phyloP scores from a whole-genome alignment of 2,888 invertebrate genomes.

The Agonopterix alstromeriana region DNA sequence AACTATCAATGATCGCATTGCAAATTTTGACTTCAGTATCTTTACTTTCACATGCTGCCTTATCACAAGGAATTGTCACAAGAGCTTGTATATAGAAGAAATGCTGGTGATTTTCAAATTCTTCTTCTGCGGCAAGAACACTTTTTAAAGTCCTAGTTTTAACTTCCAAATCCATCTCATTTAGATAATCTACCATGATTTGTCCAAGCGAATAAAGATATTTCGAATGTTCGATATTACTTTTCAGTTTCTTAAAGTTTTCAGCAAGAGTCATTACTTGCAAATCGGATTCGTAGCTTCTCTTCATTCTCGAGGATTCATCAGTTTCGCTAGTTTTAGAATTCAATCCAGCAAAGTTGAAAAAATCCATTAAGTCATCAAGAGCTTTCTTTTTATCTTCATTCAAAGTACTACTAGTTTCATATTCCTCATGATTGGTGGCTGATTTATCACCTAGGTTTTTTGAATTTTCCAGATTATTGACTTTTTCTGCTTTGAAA shows the following conservation, averaged over 20 bases:
- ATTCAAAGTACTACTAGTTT: constrained; percentile 24
- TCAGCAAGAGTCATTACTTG: constrained; percentile 35
- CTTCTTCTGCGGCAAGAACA: constrained; percentile 49
- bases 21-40: constrained; percentile 64
- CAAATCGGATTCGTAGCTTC: constrained; percentile 47
- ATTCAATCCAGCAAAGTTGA: constrained; percentile 46
- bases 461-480: no score
- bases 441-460: constrained; percentile 18
- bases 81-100: constrained; percentile 48
- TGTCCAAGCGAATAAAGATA: constrained; percentile 40
- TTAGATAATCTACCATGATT: constrained; percentile 46
- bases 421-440: constrained; percentile 6
- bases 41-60: constrained; percentile 35
- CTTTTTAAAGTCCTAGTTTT: constrained; percentile 41
- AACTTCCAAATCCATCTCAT: constrained; percentile 42
- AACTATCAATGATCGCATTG: constrained; percentile 65
- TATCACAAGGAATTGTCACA: constrained; percentile 42
- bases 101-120: constrained; percentile 37
- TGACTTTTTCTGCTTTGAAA: constrained; percentile 19
- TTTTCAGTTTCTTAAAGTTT: constrained; percentile 40
- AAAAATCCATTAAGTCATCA: constrained; percentile 60
- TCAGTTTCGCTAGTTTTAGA: constrained; percentile 17
- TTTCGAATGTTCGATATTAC: constrained; percentile 40
- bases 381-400: constrained; percentile 58
- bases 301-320: constrained; percentile 29